Base-by-base conservation (phyloP, 1,140 invertebrate genomes). In the Brachionus koreanus region DNA sequence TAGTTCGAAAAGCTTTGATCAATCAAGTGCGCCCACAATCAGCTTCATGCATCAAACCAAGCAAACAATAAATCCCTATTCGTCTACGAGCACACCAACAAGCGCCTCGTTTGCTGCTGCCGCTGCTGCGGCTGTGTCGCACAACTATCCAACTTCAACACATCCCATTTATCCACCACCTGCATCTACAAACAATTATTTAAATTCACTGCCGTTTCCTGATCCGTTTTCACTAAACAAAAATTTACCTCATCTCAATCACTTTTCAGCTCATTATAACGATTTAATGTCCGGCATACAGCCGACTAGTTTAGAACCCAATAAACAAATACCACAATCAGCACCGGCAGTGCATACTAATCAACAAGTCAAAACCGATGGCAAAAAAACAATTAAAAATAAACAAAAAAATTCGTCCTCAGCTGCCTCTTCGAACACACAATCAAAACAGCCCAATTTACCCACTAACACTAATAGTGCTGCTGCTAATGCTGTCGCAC, bases 1-100 rank as follows among this genome's bases (percentile, higher is more conserved):
- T 4, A 69, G 65, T 42, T 69, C 65, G 37, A 69, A 69, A 69
- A 69, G 65, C 35, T 69, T 69, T 39, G 65, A 69, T 23, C 65
- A 69, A n/a, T 19, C 65, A 3, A 69, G 19, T n/a, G 65, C 33
- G 16, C 65, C 65, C 13, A 69, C 65, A 5, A 69, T 69, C 37
- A 69, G 65, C 37, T 69, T 69, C 37, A 69, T 69, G 65, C 65
- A 69, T 39, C 29, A 69, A 23, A 33, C 33, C 37, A 69, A 69
- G 16, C 37, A 35, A 16, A 0, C 29, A 23, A 42, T n/a, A n/a
- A 35, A 69, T 3, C 7, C 19, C 7, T 39, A 69, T 29, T 29
- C 29, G 29, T 2, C 29, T 29, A 29, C 29, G 29, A 3, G 29
- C 3, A 6, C 49, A 19, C 19, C 49, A 19, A 52, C 49, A 23